Evolutionary conservation across 2,888 invertebrate species (phyloP), one percentile per base, ranked within the genome.

Genomic region (Eilema sororculum): DNA sequence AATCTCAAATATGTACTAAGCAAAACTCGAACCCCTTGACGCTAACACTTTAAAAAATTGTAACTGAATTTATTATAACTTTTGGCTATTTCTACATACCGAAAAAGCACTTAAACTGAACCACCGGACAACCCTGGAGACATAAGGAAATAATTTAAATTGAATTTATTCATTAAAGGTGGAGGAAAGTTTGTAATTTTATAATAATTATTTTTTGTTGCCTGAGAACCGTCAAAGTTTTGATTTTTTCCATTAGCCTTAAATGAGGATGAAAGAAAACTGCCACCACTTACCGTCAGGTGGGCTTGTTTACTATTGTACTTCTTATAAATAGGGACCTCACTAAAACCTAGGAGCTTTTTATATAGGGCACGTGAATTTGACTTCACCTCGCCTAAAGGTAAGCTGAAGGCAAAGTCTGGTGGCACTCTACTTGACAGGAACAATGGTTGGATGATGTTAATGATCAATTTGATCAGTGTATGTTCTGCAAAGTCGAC

Each of bases 121-220:
- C 16, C 41, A 37, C 13, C 13, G 2, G 33, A 57, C 65, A 65
- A 65, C 65, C 65, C 65, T 65, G 57, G 12, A 12, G 9, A 16
- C 13, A 28, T n/a, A 4, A 22, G 9, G 20, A 57, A 33, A 57
- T 65, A 57, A 33, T 65, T 56, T 60, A 37, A 16, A 24, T 33
- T 33, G 59, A 59, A 67, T 41, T 67, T 67, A 67, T 46, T 65
- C 65, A 24, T 56, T 33, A 57, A 65, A 56, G 10, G 33, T 33
- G 33, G 52, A 64, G 0, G 10, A 28, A 65, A 65, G 65, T 65
- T 57, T 57, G 20, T 6, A 33, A 57, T 57, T 56, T 57, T 10
- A 24, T 24, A 62, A 62, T 24, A 62, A 52, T 33, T 57, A 65
- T 33, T 52, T 22, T 64, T 52, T 22, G n/a, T 28, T 37, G 33